A percentile compares a stretch with the other conserved stretches of the same genome.
Evolutionary conservation across 2,797 vertebrate genomes (phyloP).

Genomic region (Sebastes cheni): DNA sequence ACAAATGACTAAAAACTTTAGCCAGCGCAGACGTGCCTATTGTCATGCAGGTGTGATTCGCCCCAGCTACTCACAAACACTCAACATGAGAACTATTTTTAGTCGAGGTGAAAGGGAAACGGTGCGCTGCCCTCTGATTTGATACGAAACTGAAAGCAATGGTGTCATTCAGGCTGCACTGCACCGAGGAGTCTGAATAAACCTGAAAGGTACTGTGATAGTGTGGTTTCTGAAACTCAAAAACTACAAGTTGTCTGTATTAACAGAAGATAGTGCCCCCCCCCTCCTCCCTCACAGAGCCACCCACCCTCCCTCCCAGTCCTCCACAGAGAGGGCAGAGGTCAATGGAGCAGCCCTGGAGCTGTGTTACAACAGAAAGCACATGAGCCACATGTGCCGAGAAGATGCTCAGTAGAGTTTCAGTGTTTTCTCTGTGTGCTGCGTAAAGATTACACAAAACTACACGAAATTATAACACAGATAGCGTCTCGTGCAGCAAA

Average conservation of each 20-base stretch:
- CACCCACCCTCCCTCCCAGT: neutral
- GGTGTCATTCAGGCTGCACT: conserved; percentile 1
- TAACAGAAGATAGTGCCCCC: neutral
- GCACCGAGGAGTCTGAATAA: neutral
- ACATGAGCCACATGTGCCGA: conserved; percentile 15
- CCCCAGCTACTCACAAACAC: neutral
- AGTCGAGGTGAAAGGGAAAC: conserved; percentile 47
- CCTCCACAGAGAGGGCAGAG: conserved; percentile 43
- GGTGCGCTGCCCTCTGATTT: conserved; percentile 12
- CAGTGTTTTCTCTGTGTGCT: neutral
- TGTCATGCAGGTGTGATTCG: conserved; percentile 45
- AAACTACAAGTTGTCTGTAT: neutral
- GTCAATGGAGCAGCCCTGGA: conserved; percentile 35
- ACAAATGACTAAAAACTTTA: neutral
- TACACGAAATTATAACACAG: neutral
- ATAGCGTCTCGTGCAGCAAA: neutral
- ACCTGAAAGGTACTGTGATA: neutral
- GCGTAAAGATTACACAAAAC: neutral
- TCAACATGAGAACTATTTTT: conserved; percentile 33
- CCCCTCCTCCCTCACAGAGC: neutral
- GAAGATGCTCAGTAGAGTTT: neutral
- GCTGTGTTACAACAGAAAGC: conserved; percentile 21
- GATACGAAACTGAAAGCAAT: conserved; percentile 43
- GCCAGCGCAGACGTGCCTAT: neutral
- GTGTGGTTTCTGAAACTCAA: neutral